Evolutionary conservation across 2,113 vertebrate genomes (phyloP), one percentile per base, ranked within the genome.

Genomic region (Datnioides undecimradiatus): DNA sequence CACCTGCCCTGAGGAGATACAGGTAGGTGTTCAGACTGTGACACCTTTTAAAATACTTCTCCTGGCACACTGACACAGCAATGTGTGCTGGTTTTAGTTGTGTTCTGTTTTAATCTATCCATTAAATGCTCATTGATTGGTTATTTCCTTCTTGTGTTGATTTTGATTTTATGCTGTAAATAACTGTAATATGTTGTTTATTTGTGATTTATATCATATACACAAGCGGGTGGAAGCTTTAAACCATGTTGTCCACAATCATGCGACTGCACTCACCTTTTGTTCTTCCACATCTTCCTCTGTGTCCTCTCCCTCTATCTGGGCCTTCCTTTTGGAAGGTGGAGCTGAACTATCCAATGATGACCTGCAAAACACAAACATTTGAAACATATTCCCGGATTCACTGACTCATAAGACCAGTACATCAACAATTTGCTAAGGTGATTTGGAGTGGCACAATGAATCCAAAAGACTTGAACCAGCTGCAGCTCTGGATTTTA

Each of bases 211-310:
- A 27, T 19, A 60, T 21, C 16, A 48, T n/a, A 29, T 11, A 48
- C 29, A 54, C 8, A 29, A 9, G 1, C 1, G 6, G 38, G 1
- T n/a, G 23, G 33, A 34, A 4, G 8, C 14, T 14, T 72, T 13
- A 17, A 5, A 1, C 1, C 1, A 16, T 27, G 16, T 29, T 21
- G 23, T 43, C 38, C 25, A 33, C 9, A 12, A 38, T n/a, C 16
- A 59, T 13, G 11, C 75, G 2, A 60, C 8, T n/a, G 54, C 8
- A 12, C 66, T 71, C 57, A 97, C 98, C 93, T 97, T 98, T 65
- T 96, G 97, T 74, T 99, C 97, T 91, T 99, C 97, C 34, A 97
- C 87, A 79, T 96, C 97, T 86, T 99, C 97, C 85, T 99, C 98
- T 33, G 95, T 93, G 19, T 96, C 96, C 67, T 99, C 97, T 70